A percentile compares a stretch with the other conserved stretches of the same genome.
These are phyloP conservation scores for Palaemon carinicauda DNA, from an alignment of 1,140 invertebrate species.

Conservation along the genomic window DNA sequence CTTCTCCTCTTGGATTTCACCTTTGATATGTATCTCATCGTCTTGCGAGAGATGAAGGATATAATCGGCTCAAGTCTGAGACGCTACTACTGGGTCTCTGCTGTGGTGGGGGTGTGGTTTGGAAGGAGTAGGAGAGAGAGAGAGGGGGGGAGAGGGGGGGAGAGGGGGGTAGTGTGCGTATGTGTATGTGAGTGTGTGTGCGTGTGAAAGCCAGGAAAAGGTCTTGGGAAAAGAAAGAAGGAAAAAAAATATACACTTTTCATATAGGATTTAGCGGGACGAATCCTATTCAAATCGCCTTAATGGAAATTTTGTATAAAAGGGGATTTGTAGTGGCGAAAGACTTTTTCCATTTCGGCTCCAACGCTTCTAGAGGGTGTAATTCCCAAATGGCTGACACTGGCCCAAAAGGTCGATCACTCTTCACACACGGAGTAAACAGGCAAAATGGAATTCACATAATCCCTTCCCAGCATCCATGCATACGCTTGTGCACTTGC, in stretches of 20 bases:
- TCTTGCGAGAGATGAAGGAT: neutral
- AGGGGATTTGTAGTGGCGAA: neutral
- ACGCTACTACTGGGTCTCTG: neutral
- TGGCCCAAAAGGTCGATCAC: too few relatives aligned
- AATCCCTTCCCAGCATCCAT: too few relatives aligned
- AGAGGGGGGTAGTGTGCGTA: neutral
- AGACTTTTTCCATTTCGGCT: neutral
- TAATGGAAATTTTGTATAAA: conserved; percentile 15
- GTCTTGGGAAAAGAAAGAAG: neutral
- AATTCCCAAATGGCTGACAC: neutral
- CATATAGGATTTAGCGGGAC: neutral
- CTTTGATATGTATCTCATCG: neutral
- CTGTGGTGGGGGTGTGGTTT: too few relatives aligned
- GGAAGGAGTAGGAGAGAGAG: neutral
- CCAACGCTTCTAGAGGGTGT: neutral
- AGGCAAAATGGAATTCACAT: too few relatives aligned
- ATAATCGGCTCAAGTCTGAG: conserved; percentile 4
- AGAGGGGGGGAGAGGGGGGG: neutral
- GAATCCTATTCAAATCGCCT: conserved; percentile 33
- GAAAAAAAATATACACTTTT: neutral
- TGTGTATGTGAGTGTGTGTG: neutral
- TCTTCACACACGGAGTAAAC: too few relatives aligned
- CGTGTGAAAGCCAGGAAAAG: neutral
- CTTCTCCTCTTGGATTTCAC: neutral
- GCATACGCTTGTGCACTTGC: too few relatives aligned